Percentiles rank a stretch among this genome's conserved stretches.
Evolutionary conservation across 2,113 vertebrate species (phyloP).

Genomic region (Eulemur macaco): DNA sequence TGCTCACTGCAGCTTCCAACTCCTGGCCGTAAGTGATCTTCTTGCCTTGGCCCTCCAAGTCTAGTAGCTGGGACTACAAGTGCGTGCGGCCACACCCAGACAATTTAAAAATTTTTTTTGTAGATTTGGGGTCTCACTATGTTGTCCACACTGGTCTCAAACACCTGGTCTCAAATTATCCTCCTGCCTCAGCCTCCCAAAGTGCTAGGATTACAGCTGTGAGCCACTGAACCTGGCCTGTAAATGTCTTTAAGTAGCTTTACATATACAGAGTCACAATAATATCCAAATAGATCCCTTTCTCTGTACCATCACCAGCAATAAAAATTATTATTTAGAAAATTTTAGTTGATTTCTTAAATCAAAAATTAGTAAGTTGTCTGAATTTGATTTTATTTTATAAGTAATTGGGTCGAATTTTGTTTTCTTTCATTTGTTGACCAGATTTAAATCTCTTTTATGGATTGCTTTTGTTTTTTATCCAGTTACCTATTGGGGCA

Average conservation of each 20-base stretch:
- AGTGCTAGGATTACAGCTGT: neutral
- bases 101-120: too few relatives aligned
- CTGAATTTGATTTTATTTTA: conserved; percentile 25
- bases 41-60: too few relatives aligned
- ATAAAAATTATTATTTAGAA: neutral
- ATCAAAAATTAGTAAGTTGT: neutral
- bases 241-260: neutral
- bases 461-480: neutral
- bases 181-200: too few relatives aligned
- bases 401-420: neutral
- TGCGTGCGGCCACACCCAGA: too few relatives aligned
- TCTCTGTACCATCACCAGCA: neutral
- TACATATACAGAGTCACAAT: neutral
- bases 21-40: too few relatives aligned
- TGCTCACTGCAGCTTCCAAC: too few relatives aligned
- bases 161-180: too few relatives aligned
- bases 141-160: too few relatives aligned
- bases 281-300: neutral
- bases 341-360: neutral
- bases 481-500: neutral
- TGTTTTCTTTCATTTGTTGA: neutral
- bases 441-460: neutral
- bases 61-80: too few relatives aligned
- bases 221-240: neutral
- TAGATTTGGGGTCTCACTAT: too few relatives aligned